A percentile compares a stretch with the other conserved stretches of the same genome.
phyloP scores from a whole-genome alignment of 2,113 vertebrate species.

The Aegithalos caudatus region DNA sequence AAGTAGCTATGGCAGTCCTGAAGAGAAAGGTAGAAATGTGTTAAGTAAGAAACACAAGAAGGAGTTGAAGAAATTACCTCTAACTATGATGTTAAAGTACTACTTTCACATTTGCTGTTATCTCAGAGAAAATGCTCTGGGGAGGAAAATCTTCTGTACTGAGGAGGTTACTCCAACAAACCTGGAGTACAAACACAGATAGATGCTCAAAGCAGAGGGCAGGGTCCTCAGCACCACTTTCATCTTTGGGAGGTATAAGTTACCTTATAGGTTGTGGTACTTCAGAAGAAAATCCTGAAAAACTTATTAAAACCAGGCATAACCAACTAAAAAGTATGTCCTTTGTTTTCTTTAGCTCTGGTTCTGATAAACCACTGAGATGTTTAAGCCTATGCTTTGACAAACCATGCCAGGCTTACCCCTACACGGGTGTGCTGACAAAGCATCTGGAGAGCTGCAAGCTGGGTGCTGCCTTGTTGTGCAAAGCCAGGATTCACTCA shows the following conservation, averaged over 20 bases:
- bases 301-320: background rate
- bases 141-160: background rate
- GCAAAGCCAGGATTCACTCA: background rate
- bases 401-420: background rate
- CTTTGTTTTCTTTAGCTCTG: background rate
- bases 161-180: background rate
- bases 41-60: background rate
- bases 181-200: rapidly evolving
- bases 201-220: background rate
- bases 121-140: background rate
- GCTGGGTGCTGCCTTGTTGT: background rate
- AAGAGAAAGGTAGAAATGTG: background rate
- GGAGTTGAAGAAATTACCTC: background rate
- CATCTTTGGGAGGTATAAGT: background rate
- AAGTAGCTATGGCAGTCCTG: background rate
- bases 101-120: background rate
- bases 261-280: background rate
- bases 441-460: background rate
- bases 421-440: background rate
- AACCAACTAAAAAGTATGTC: background rate
- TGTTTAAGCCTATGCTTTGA: background rate
- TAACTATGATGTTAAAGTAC: background rate
- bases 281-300: background rate
- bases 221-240: background rate
- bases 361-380: background rate